Conservation (phyloP, 1,140 invertebrate species). For the Macrobrachium nipponense region DNA sequence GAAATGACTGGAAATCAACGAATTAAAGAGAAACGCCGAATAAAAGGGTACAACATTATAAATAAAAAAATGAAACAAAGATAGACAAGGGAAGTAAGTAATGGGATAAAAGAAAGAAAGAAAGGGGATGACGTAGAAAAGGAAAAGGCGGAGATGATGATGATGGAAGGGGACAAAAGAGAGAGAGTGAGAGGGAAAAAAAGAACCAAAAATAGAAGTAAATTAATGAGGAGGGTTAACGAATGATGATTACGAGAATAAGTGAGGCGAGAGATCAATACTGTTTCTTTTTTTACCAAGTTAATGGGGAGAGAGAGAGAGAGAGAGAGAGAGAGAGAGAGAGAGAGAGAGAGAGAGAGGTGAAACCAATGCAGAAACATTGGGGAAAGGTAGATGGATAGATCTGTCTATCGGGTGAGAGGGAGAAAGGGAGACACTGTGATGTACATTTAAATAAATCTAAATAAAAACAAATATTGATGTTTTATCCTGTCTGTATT, state of each 20-base stretch:
- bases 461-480: too few relatives aligned
- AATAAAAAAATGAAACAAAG: not conserved
- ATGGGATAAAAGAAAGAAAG: slow-evolving; percentile 15
- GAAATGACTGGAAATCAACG: not conserved
- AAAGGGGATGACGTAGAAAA: not conserved
- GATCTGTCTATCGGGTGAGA: not conserved
- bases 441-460: not conserved
- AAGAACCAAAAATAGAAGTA: not conserved
- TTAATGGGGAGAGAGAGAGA: not conserved
- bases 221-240: not conserved
- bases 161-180: not conserved
- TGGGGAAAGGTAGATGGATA: not conserved
- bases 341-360: not conserved
- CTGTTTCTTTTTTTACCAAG: too few relatives aligned
- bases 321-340: not conserved
- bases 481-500: too few relatives aligned
- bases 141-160: not conserved
- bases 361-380: not conserved
- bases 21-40: not conserved
- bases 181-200: not conserved
- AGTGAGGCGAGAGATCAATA: too few relatives aligned
- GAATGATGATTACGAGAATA: too few relatives aligned
- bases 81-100: not conserved
- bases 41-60: not conserved
- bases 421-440: slow-evolving; percentile 6